A percentile compares a stretch with the other conserved stretches of the same genome.
These are phyloP conservation scores for Quadroppia sp. DNA, from an alignment of 2,888 invertebrate species.

Conservation along the genomic window DNA sequence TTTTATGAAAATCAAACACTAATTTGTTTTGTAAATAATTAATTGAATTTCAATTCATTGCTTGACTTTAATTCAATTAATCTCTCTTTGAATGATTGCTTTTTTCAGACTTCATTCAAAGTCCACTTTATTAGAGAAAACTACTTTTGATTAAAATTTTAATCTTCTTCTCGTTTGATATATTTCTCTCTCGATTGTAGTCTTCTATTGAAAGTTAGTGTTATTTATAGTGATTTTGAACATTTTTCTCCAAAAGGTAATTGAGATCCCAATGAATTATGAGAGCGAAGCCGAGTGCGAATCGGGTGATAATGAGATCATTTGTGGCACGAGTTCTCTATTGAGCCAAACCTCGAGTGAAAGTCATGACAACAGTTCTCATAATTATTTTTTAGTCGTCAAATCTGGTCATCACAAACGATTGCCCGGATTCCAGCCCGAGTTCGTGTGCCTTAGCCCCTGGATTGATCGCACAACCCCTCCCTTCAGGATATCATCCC, in stretches of 20 bases:
- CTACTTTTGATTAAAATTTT: too few species aligned
- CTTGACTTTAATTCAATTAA: slow-evolving; percentile 8
- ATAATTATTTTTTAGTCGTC: slow-evolving; percentile 60
- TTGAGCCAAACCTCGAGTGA: slow-evolving; percentile 38
- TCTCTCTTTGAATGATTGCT: too few species aligned
- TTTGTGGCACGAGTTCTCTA: slow-evolving; percentile 42
- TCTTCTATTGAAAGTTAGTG: too few species aligned
- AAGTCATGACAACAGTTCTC: slow-evolving; percentile 27
- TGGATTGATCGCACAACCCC: slow-evolving; percentile 68
- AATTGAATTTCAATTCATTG: not conserved
- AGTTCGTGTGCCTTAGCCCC: slow-evolving; percentile 85
- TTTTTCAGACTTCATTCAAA: too few species aligned
- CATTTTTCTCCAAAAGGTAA: slow-evolving; percentile 63
- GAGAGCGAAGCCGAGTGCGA: slow-evolving; percentile 66
- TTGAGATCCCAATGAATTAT: slow-evolving; percentile 82
- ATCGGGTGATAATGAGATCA: slow-evolving; percentile 56
- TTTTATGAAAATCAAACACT: too few species aligned
- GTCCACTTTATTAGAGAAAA: too few species aligned
- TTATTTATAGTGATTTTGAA: too few species aligned
- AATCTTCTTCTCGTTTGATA: too few species aligned
- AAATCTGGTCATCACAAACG: slow-evolving; percentile 74
- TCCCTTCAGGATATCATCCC: slow-evolving; percentile 78
- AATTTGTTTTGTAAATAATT: too few species aligned
- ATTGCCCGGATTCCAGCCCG: slow-evolving; percentile 93
- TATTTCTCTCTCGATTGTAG: too few species aligned